phyloP scores from a whole-genome alignment of 2,797 vertebrate genomes.

The Thunnus albacares region DNA sequence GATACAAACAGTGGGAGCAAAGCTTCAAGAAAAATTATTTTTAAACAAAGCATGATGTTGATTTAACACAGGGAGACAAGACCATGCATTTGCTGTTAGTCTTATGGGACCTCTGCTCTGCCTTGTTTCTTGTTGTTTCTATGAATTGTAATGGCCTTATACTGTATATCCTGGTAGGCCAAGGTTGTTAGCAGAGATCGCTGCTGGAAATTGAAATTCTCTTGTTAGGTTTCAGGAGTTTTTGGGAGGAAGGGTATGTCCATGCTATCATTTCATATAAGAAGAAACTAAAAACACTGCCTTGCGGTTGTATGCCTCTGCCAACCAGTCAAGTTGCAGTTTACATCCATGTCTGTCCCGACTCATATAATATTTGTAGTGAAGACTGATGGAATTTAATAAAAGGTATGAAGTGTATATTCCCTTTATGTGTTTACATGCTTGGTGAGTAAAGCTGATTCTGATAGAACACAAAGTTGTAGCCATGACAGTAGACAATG shows the following conservation, averaged over 20 bases:
- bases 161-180: conserved; percentile 58
- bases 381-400: too few species aligned
- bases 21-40: conserved; percentile 51
- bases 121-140: conserved; percentile 61
- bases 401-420: too few species aligned
- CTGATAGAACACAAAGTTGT: too few species aligned
- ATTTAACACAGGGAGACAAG: conserved; percentile 69
- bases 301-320: too few species aligned
- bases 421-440: too few species aligned
- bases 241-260: conserved; percentile 21
- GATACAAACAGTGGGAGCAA: conserved; percentile 46
- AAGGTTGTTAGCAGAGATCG: conserved; percentile 61
- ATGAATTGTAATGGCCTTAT: conserved; percentile 73
- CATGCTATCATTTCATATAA: neutral
- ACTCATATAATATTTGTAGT: too few species aligned
- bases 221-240: conserved; percentile 51
- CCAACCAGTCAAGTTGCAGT: too few species aligned
- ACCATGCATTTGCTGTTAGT: conserved; percentile 63
- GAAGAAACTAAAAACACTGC: too few species aligned
- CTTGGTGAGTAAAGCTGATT: too few species aligned
- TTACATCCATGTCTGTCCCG: too few species aligned
- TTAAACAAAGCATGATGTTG: conserved; percentile 62
- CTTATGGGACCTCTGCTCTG: conserved; percentile 60
- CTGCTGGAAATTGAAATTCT: conserved; percentile 75
- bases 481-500: too few species aligned